Evolutionary conservation across 2,888 invertebrate species (phyloP).

Genomic region (Acrocera orbiculus): DNA sequence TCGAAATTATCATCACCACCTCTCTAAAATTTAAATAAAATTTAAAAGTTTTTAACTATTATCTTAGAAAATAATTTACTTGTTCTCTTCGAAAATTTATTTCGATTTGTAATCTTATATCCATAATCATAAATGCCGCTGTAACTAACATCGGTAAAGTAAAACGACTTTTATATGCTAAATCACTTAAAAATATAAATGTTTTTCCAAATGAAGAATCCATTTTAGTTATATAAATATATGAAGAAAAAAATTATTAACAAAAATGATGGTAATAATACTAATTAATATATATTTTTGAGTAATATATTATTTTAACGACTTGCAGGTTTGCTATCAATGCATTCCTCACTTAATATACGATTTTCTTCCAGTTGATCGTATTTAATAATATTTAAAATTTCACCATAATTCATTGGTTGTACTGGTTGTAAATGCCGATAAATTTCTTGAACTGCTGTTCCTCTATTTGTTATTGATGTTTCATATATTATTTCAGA

Average conservation of each 20-base stretch:
- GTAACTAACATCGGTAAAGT: slow-evolving; percentile 48
- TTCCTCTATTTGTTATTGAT: slow-evolving; percentile 26
- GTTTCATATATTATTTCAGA: slow-evolving; percentile 28
- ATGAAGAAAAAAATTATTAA: neutral
- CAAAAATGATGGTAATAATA: neutral
- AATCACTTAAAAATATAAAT: slow-evolving; percentile 46
- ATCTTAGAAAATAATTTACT: slow-evolving; percentile 15
- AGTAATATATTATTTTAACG: slow-evolving; percentile 1
- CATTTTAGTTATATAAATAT: slow-evolving; percentile 17
- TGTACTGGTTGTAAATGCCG: slow-evolving; percentile 35
- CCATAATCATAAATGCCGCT: slow-evolving; percentile 46
- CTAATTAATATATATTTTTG: neutral
- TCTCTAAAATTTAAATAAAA: neutral
- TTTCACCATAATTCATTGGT: slow-evolving; percentile 35
- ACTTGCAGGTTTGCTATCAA: slow-evolving; percentile 6
- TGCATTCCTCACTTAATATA: neutral
- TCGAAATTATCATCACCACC: slow-evolving; percentile 4
- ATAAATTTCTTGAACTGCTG: slow-evolving; percentile 23
- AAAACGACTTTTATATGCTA: slow-evolving; percentile 53
- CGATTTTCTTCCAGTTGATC: slow-evolving; percentile 32
- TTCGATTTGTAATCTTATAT: slow-evolving; percentile 48
- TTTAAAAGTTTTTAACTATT: neutral
- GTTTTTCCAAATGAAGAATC: slow-evolving; percentile 31
- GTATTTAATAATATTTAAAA: slow-evolving; percentile 35
- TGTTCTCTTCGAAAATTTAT: slow-evolving; percentile 40